These are phyloP conservation scores for Naso thynnoides DNA, from an alignment of 2,797 vertebrate genomes.

Conservation along the genomic window DNA sequence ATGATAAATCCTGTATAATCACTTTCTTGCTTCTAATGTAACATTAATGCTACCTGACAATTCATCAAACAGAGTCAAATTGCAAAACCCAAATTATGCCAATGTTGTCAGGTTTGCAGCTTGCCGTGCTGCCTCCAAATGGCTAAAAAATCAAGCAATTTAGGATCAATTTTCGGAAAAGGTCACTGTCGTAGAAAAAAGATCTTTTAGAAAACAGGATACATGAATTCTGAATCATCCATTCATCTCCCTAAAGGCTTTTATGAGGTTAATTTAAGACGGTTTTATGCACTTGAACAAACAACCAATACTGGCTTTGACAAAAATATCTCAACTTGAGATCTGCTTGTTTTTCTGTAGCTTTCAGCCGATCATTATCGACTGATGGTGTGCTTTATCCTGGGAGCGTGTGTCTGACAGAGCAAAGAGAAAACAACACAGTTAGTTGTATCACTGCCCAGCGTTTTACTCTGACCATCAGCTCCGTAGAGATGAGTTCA, in stretches of 20 bases:
- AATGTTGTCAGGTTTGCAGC: too few species aligned
- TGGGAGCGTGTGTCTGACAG: not conserved
- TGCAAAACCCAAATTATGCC: too few species aligned
- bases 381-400: not conserved
- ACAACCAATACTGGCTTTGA: too few species aligned
- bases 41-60: too few species aligned
- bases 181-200: not conserved
- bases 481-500: constrained; percentile 19
- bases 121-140: too few species aligned
- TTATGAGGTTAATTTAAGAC: not conserved
- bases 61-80: too few species aligned
- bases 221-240: not conserved
- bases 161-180: not conserved
- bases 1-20: too few species aligned
- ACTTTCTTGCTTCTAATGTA: too few species aligned
- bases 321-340: not conserved
- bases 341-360: not conserved
- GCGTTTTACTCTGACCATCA: not conserved
- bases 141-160: not conserved
- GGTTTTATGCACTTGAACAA: not conserved
- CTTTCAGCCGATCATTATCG: not conserved
- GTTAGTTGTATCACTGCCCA: not conserved
- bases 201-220: not conserved
- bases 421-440: not conserved
- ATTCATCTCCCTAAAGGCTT: not conserved